Evolutionary conservation across 2,888 invertebrate species (phyloP).

Genomic region (Leucophenga montana): DNA sequence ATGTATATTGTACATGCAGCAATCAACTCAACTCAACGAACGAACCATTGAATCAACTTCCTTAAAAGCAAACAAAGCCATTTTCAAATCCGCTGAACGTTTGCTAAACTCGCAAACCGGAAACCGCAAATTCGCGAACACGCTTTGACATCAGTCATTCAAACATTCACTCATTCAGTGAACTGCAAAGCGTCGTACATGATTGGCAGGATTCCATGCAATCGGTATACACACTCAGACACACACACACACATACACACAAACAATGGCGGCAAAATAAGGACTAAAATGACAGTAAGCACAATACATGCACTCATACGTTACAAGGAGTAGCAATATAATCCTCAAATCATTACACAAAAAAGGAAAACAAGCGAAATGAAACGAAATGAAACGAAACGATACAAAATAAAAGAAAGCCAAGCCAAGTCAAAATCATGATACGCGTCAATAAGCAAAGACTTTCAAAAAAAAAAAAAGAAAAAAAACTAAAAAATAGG

Average conservation of each 20-base stretch:
- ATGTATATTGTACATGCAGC: background rate
- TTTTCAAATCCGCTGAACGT: background rate
- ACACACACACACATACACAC: no score
- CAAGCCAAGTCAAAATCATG: background rate
- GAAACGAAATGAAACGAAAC: background rate
- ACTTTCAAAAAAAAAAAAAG: no score
- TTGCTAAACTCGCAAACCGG: background rate
- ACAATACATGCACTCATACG: background rate
- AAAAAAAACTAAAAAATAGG: no score
- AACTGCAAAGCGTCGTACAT: background rate
- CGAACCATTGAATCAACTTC: background rate
- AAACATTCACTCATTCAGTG: background rate
- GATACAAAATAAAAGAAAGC: background rate
- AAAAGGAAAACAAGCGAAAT: background rate
- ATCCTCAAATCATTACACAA: conserved; percentile 17
- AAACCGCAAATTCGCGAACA: conserved; percentile 10
- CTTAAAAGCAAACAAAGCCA: conserved; percentile 8
- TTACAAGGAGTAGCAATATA: background rate
- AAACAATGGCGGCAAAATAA: background rate
- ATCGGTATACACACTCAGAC: background rate
- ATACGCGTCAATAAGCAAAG: background rate
- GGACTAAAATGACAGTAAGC: background rate
- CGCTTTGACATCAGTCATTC: background rate
- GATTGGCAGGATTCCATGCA: background rate
- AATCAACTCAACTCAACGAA: background rate